A percentile compares a stretch with the other conserved stretches of the same genome.
Evolutionary conservation across 2,888 invertebrate species (phyloP).

Genomic region (Toxonevra muliebris): DNA sequence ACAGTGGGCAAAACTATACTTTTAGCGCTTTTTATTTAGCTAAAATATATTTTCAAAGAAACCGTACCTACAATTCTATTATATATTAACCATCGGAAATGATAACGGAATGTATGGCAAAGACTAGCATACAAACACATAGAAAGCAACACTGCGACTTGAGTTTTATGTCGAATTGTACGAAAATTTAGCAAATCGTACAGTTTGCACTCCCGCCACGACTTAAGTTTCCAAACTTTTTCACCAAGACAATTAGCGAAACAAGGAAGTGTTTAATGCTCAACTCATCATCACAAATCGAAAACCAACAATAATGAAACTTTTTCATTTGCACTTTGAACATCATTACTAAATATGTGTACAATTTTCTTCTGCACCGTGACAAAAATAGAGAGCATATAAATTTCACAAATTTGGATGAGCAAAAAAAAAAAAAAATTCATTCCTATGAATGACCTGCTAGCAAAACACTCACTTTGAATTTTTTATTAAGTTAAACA

Average conservation of each 20-base stretch:
- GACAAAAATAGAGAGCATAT: constrained; percentile 21
- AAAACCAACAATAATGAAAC: background rate
- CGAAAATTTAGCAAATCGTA: constrained; percentile 25
- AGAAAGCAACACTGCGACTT: too few relatives aligned
- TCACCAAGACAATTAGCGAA: background rate
- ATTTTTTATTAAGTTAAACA: constrained; percentile 22
- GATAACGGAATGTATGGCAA: too few relatives aligned
- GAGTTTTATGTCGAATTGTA: too few relatives aligned
- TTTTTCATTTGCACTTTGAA: constrained; percentile 13
- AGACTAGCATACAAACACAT: too few relatives aligned
- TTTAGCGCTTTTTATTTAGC: too few relatives aligned
- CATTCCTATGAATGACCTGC: background rate
- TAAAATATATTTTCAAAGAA: too few relatives aligned
- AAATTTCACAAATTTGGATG: constrained; percentile 8
- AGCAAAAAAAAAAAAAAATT: constrained; percentile 12
- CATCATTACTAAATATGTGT: background rate
- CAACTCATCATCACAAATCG: background rate
- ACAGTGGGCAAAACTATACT: too few relatives aligned
- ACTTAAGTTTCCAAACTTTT: constrained; percentile 6
- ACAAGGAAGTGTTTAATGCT: background rate
- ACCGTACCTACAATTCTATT: constrained; percentile 6
- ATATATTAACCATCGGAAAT: background rate
- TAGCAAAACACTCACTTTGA: constrained; percentile 29
- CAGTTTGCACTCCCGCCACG: constrained; percentile 39
- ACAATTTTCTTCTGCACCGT: constrained; percentile 2